phyloP scores from a whole-genome alignment of 2,797 vertebrate species.

The Gymnodraco acuticeps region DNA sequence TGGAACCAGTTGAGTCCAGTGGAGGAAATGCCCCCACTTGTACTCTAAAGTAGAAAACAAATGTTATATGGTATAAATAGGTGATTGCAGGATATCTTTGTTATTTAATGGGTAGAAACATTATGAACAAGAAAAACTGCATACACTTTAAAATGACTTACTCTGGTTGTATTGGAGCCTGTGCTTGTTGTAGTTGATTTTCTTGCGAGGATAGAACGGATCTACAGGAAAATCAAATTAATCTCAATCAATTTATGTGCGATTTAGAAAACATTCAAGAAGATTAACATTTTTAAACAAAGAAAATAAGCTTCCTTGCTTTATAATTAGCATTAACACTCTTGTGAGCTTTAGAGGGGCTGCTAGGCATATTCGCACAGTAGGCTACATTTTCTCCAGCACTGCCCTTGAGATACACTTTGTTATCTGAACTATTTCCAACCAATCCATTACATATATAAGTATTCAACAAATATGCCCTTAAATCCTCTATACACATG shows the following conservation, averaged over 20 bases:
- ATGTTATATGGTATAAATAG: background rate
- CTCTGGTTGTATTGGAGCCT: conserved; percentile 86
- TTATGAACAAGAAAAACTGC: background rate
- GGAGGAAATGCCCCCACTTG: conserved; percentile 79
- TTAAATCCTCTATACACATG: background rate
- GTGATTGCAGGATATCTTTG: background rate
- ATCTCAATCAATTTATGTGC: background rate
- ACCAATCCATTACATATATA: background rate
- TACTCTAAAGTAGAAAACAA: conserved; percentile 74
- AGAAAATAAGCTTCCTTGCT: background rate
- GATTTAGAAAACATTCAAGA: background rate
- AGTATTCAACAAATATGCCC: background rate
- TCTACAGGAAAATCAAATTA: conserved; percentile 74
- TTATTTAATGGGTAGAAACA: background rate
- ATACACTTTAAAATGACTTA: conserved; percentile 60
- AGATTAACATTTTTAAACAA: background rate
- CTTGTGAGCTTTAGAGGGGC: background rate
- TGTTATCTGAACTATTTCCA: background rate
- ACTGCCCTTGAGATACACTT: background rate
- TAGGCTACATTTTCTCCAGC: too few species aligned
- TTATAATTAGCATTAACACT: background rate
- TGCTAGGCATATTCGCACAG: background rate
- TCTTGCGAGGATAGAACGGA: conserved; percentile 85
- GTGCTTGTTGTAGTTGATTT: conserved; percentile 73
- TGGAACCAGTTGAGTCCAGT: conserved; percentile 79